Evolutionary conservation across 2,113 vertebrate genomes (phyloP).

Genomic region (Myrmophylax atrothorax): DNA sequence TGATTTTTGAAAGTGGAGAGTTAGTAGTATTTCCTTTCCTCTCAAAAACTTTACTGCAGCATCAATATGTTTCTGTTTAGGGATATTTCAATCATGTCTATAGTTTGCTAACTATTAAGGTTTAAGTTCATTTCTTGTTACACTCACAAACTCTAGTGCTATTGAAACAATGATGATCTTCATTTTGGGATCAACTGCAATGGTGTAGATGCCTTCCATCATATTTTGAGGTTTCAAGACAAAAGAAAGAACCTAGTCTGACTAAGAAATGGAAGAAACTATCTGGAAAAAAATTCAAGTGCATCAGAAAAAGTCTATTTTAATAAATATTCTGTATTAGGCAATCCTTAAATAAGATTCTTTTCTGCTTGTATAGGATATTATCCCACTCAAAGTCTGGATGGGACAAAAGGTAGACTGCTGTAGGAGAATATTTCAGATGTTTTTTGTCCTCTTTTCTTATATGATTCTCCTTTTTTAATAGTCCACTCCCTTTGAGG

Average conservation of each 20-base stretch:
- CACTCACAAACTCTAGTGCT: background rate
- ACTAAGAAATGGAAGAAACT: background rate
- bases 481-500: background rate
- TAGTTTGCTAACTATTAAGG: background rate
- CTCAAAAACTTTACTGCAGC: background rate
- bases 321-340: background rate
- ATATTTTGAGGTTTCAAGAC: background rate
- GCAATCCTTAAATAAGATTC: background rate
- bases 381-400: background rate
- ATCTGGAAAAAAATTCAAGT: background rate
- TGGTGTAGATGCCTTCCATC: background rate
- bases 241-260: background rate
- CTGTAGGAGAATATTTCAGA: background rate
- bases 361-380: background rate
- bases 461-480: background rate
- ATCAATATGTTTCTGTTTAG: background rate
- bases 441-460: background rate
- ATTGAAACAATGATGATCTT: background rate
- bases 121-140: background rate
- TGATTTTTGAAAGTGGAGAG: background rate
- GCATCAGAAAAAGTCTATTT: background rate
- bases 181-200: background rate
- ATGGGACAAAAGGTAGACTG: background rate
- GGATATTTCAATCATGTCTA: background rate
- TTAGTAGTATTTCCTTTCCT: background rate